Conservation (phyloP, 2,113 vertebrate species). For the Delphinus delphis region DNA sequence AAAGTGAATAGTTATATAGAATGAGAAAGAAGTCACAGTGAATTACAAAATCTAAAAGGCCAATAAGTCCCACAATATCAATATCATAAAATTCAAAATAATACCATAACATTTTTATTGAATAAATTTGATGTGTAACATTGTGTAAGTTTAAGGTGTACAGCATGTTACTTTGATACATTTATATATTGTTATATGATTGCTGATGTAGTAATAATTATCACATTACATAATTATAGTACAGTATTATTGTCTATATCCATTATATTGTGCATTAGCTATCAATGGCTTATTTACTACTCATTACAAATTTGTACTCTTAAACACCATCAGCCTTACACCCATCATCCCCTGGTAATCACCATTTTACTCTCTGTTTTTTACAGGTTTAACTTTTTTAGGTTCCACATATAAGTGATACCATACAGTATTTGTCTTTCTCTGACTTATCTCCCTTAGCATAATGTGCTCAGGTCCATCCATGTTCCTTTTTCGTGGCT, state of each 20-base stretch:
- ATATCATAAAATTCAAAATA: neutral
- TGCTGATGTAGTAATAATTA: neutral
- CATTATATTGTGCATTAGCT: neutral
- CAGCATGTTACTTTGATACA: neutral
- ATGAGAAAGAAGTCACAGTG: neutral
- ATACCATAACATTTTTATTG: neutral
- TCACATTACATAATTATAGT: neutral
- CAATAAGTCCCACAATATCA: neutral
- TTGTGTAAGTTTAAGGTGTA: neutral
- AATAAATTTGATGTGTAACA: neutral
- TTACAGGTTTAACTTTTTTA: neutral
- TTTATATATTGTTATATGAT: neutral
- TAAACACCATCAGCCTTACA: neutral
- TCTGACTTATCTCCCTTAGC: neutral
- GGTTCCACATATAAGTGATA: neutral
- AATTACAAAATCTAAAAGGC: neutral
- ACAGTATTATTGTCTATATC: neutral
- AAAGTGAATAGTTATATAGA: neutral
- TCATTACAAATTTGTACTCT: neutral
- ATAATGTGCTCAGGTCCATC: neutral
- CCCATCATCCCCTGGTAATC: neutral
- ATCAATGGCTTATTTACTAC: neutral
- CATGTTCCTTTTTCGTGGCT: neutral
- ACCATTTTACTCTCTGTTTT: neutral
- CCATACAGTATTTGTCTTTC: neutral